These are phyloP conservation scores for Cricetomys ansorgei DNA, from an alignment of 2,113 vertebrate genomes.

Conservation along the genomic window DNA sequence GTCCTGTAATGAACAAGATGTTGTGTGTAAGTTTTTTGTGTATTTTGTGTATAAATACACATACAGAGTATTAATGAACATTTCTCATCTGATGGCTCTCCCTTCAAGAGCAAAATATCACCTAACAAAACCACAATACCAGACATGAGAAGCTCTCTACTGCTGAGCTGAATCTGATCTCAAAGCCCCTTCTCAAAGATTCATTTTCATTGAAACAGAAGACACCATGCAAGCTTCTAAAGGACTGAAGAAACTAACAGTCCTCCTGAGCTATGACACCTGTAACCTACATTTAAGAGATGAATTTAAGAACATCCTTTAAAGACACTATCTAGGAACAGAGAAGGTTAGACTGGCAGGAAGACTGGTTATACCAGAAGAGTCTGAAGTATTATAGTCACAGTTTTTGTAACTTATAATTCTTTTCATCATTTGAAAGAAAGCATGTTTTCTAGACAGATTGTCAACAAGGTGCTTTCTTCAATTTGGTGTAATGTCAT, in stretches of 20 bases:
- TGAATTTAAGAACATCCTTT: background rate
- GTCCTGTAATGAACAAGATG: background rate
- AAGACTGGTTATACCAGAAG: background rate
- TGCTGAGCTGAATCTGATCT: background rate
- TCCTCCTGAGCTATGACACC: background rate
- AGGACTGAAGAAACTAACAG: background rate
- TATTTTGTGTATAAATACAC: background rate
- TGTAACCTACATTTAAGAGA: background rate
- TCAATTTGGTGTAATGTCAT: background rate
- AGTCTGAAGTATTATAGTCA: background rate
- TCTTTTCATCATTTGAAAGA: background rate
- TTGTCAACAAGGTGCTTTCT: background rate
- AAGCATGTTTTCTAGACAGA: background rate
- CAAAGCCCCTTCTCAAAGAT: background rate
- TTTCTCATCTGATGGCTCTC: background rate
- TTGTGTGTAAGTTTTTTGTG: background rate
- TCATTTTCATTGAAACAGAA: background rate
- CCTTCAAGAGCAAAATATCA: background rate
- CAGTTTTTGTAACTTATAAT: constrained; percentile 12
- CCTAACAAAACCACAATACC: background rate
- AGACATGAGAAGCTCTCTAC: background rate
- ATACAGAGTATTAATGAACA: background rate
- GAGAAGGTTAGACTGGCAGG: background rate
- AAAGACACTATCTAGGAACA: background rate
- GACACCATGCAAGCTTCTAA: background rate